These are phyloP conservation scores for Geothlypis trichas DNA, from an alignment of 2,113 vertebrate genomes.

Conservation along the genomic window DNA sequence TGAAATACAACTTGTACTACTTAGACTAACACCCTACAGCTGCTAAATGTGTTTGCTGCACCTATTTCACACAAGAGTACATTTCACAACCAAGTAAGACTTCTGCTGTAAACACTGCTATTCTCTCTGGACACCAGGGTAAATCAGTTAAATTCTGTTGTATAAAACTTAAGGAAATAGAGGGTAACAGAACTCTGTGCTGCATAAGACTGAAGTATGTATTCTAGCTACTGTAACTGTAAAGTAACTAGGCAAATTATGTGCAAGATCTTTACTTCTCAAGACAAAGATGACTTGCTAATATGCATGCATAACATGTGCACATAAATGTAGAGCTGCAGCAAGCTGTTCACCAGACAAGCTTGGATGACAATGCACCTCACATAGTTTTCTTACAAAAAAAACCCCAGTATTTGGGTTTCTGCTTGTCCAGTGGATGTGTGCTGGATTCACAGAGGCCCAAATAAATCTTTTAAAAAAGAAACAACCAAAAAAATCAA, in stretches of 20 bases:
- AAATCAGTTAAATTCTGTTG: neutral
- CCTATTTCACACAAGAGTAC: neutral
- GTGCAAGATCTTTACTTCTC: conserved; percentile 67
- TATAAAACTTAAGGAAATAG: neutral
- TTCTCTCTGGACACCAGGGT: neutral
- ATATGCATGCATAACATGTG: conserved; percentile 68
- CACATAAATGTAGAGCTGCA: conserved; percentile 62
- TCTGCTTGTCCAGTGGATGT: conserved; percentile 29
- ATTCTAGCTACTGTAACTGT: conserved; percentile 52
- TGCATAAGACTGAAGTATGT: neutral
- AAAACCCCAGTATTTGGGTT: conserved; percentile 42
- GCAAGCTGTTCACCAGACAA: conserved; percentile 61
- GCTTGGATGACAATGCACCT: conserved; percentile 65
- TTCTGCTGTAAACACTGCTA: neutral
- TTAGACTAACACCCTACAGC: neutral
- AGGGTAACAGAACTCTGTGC: neutral
- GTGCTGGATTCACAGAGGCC: conserved; percentile 49
- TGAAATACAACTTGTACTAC: neutral
- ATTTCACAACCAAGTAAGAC: neutral
- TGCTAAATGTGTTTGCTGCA: neutral
- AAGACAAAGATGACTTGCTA: conserved; percentile 77
- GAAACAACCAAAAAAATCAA: neutral
- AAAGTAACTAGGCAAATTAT: conserved; percentile 66
- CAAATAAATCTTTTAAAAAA: neutral
- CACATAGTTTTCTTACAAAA: conserved; percentile 35